Evolutionary conservation across 2,113 vertebrate genomes (phyloP).

Genomic region (Coptodon bakossiorum): DNA sequence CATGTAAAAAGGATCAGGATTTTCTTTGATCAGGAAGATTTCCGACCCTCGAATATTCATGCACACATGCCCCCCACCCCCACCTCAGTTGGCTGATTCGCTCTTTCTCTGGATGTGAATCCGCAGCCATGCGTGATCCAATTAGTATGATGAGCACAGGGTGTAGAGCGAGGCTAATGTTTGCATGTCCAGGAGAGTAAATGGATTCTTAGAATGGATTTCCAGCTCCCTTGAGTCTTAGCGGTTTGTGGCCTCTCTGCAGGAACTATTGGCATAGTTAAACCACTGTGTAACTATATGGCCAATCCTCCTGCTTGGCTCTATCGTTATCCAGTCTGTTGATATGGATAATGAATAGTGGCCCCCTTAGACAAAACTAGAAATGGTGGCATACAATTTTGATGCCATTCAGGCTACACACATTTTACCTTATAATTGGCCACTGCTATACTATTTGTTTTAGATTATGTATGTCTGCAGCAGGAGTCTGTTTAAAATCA

Average conservation of each 20-base stretch:
- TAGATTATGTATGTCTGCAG: not conserved
- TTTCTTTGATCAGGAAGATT: conserved; percentile 4
- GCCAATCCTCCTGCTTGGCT: not conserved
- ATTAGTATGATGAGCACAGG: conserved; percentile 47
- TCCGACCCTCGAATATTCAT: not conserved
- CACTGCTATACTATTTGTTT: not conserved
- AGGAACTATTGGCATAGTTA: conserved; percentile 44
- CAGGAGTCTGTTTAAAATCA: not conserved
- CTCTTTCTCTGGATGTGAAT: conserved; percentile 26
- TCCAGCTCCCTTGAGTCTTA: conserved; percentile 22
- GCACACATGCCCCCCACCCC: not conserved
- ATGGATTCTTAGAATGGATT: conserved; percentile 64
- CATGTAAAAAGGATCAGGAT: not conserved
- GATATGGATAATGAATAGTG: conserved; percentile 35
- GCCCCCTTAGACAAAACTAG: not conserved
- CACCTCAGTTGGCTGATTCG: not conserved
- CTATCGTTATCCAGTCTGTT: conserved; percentile 8
- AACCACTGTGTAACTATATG: conserved; percentile 33
- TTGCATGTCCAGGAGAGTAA: conserved; percentile 36
- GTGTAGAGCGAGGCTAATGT: conserved; percentile 17
- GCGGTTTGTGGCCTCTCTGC: conserved; percentile 28
- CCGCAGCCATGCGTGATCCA: conserved; percentile 43
- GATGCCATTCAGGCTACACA: not conserved
- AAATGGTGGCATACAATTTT: not conserved
- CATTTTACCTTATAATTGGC: not conserved